Evolutionary conservation across 2,113 vertebrate genomes (phyloP), one percentile per base, ranked within the genome.

Genomic region (Tetrao urogallus): DNA sequence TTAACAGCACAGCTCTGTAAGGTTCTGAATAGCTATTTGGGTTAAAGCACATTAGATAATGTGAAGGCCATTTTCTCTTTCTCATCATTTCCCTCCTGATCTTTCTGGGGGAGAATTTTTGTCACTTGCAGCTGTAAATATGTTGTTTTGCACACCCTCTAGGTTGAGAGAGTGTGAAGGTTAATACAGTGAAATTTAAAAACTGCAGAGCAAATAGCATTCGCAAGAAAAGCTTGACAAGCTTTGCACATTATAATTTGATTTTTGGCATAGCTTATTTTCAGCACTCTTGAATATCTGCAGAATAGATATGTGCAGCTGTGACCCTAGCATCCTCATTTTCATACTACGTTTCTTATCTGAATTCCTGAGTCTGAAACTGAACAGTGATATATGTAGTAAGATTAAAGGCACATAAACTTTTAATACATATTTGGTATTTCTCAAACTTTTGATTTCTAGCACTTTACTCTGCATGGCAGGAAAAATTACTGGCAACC

Each of bases 161-260:
- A 95, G 86, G 78, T 93, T 92, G 67, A 94, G 50, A 84, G 86
- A 81, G 32, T 92, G 90, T 74, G 73, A 95, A 97, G 92, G 97
- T 97, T 98, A 97, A 97, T 97, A 94, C 71, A 92, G 25, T 96
- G 81, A 96, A 92, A 97, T 97, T 97, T 97, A 89, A 94, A 97
- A 97, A 96, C 92, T 95, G 90, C 95, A 89, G 50, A 96, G 95
- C 86, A 97, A 97, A 95, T 97, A 86, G 40, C 94, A 95, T 97
- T 97, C 54, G 21, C 95, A 92, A 91, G 92, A 96, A 97, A 95
- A 97, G 71, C 90, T 92, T 97, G 92, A 97, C 95, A 97, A 95
- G 96, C 84, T 95, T 93, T 97, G 85, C 91, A 97, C 96, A 96
- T 97, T 96, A 90, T 97, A 96, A 96, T 97, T 97, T 96, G 88